Base-by-base conservation (phyloP, 2,888 invertebrate species). In the Horisme vitalbata region DNA sequence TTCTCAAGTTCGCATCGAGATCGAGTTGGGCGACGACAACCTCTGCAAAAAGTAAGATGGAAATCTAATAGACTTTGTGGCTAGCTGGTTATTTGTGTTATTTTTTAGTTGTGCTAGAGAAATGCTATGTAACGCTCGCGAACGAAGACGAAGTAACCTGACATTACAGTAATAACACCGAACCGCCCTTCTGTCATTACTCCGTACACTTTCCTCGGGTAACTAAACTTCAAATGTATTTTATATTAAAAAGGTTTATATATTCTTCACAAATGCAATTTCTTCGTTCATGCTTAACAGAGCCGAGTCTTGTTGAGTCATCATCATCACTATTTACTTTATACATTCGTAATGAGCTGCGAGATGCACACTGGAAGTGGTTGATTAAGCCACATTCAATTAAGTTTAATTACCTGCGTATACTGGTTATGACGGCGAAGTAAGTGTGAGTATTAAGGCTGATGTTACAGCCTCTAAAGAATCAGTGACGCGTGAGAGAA, bases 1-100 rank as follows among this genome's bases (percentile, higher is more conserved):
- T 83, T 81, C 82, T 84, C 83, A 83, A 83, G 83, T 86, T 78
- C 77, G 76, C 80, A 80, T 83, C 76, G 79, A 81, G 80, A 79
- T 81, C 76, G 79, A 81, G 83, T 83, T 82, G 80, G 82, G 72
- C 75, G 82, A 81, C 79, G 78, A 83, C 82, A 81, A 78, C 76
- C 77, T 79, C 73, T 74, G 79, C 85, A 86, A 87, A 87, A 86
- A 88, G 78, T 82, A 77, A 84, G 72, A 80, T 81, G 78, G 79
- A 81, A 87, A 85, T 84, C 82, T 87, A 86, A 87, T 87, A 84
- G 86, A 83, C 81, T 84, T 86, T 86, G 86, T 80, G 84, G 84
- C 83, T 69, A 83, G 81, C 75, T 72, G 75, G 79, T 80, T 81
- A 80, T 83, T 85, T 86, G 76, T 83, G 70, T 82, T 83, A 77